Conservation (phyloP, 2,113 vertebrate species). For the Anolis carolinensis region DNA sequence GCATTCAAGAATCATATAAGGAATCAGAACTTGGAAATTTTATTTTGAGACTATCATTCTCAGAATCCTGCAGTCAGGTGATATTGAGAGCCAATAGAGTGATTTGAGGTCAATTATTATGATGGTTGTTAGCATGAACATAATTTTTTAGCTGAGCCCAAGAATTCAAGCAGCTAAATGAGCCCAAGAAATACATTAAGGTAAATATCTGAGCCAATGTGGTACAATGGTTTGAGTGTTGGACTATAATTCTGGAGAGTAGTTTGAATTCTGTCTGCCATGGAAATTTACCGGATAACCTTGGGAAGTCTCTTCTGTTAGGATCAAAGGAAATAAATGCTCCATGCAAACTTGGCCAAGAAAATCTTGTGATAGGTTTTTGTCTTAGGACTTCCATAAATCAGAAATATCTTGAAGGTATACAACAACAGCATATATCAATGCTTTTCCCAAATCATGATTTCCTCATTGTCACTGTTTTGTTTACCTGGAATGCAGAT, state of each 20-base stretch:
- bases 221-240: not conserved
- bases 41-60: too few species aligned
- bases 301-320: too few species aligned
- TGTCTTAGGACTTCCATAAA: too few species aligned
- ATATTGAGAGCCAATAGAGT: not conserved
- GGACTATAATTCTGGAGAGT: not conserved
- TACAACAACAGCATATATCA: too few species aligned
- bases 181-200: not conserved
- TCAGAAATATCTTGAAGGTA: too few species aligned
- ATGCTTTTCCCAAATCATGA: not conserved
- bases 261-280: too few species aligned
- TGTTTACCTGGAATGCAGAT: not conserved
- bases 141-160: not conserved
- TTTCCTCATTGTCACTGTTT: not conserved
- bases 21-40: not conserved
- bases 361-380: too few species aligned
- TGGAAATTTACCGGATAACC: too few species aligned
- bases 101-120: not conserved
- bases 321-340: too few species aligned
- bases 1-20: not conserved
- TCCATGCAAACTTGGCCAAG: too few species aligned
- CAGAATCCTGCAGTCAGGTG: not conserved
- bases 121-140: not conserved
- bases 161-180: not conserved
- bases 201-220: not conserved